Conservation (phyloP, 2,797 vertebrate species). For the Notoglanidium macrostoma region DNA sequence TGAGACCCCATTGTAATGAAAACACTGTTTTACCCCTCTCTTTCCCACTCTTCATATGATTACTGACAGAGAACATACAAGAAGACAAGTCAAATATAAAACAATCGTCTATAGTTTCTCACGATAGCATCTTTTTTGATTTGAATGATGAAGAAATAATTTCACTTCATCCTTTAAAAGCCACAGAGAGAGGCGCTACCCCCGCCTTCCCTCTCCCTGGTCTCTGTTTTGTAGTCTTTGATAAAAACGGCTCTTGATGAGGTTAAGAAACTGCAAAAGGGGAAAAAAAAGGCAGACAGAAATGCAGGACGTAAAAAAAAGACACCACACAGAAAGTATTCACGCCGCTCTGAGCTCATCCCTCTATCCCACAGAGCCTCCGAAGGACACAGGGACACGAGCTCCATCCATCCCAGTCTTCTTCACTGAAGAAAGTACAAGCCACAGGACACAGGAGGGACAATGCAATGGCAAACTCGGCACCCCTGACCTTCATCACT, state of each 20-base stretch:
- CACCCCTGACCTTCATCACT: not conserved
- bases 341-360: slow-evolving; percentile 21
- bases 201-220: slow-evolving; percentile 16
- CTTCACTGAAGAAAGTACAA: slow-evolving; percentile 68
- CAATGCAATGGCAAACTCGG: slow-evolving; percentile 35
- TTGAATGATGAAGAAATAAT: slow-evolving; percentile 39
- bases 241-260: slow-evolving; percentile 38
- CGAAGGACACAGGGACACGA: slow-evolving; percentile 34
- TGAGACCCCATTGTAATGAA: not conserved
- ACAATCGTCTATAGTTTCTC: slow-evolving; percentile 52
- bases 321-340: slow-evolving; percentile 45
- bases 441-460: slow-evolving; percentile 56
- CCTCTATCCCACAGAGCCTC: slow-evolving; percentile 27
- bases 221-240: slow-evolving; percentile 30
- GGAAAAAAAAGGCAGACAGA: slow-evolving; percentile 37
- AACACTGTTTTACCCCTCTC: slow-evolving; percentile 25
- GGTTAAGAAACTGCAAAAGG: slow-evolving; percentile 22
- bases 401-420: slow-evolving; percentile 53
- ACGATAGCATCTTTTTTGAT: slow-evolving; percentile 45
- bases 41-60: slow-evolving; percentile 42
- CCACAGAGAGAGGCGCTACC: slow-evolving; percentile 26
- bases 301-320: slow-evolving; percentile 29
- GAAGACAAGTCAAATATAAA: slow-evolving; percentile 45
- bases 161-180: slow-evolving; percentile 36
- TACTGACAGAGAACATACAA: slow-evolving; percentile 54